Base-by-base conservation (phyloP, 2,888 invertebrate genomes). In the Melanotus villosus region DNA sequence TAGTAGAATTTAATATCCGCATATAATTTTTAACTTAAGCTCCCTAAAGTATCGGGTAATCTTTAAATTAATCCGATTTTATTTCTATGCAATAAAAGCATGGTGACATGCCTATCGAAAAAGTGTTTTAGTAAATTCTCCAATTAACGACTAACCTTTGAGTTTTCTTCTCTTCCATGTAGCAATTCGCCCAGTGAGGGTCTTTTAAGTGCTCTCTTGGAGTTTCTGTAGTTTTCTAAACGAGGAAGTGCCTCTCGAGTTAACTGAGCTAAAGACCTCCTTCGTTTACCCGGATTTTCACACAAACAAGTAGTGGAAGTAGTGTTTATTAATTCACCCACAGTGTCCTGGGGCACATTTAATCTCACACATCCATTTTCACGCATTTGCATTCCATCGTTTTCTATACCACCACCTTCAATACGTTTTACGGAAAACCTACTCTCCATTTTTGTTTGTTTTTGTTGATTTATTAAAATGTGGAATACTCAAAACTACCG, bases 171-270 rank as follows among this genome's bases (percentile, higher is more conserved):
- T 41, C 92, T 92, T 23, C 93, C 92, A 79, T 95, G 95, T 45
- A 96, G 85, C 43, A 96, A 85, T 80, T 95, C 94, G 16, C 95
- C 94, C 65, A 96, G 87, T 19, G 95, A 94, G 0, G 95, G 95
- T 72, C 96, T 88, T 81, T 94, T 94, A 58, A 90, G 84, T 0
- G 92, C 92, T 75, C 93, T 87, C 78, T 91, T 90, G 0, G 93
- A 91, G 81, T 92, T 91, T 80, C 93, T 89, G 81, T 96, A 96
- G 82, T 95, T 93, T 80, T 95, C 94, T 84, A 93, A 87, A 65
- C 94, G 87, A 0, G 95, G 95, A 34, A 95, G 82, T 0, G 93
- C 92, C 83, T 96, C 96, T 76, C 92, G 89, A 0, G 92, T 92
- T 65, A 93, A 85, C 77, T 91, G 91, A 1, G 90, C 90, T 75